Percentiles rank a stretch among this genome's conserved stretches.
Conservation (phyloP, 1,140 invertebrate species). For the Cotesia glomerata region DNA sequence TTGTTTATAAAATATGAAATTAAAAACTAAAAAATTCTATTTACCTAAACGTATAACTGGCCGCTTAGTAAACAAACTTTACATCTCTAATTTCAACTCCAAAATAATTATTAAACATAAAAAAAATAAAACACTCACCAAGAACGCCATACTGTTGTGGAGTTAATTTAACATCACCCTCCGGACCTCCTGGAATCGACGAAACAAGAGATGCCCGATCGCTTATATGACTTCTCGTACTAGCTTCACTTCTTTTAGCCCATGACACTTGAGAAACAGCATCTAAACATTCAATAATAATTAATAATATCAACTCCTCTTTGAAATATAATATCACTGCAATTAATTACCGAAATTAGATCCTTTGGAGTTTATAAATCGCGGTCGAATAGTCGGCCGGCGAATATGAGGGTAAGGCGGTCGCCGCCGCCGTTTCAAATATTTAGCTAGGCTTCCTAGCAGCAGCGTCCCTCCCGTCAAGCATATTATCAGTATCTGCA, state of each 20-base stretch:
- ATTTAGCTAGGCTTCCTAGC: slow-evolving; percentile 57
- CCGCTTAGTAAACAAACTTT: too few species aligned
- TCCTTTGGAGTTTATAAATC: slow-evolving; percentile 50
- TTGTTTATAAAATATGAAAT: neutral
- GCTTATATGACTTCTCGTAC: slow-evolving; percentile 58
- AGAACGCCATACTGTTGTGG: slow-evolving; percentile 62
- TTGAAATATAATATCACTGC: neutral
- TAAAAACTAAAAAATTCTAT: too few species aligned
- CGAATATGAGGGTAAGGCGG: slow-evolving; percentile 49
- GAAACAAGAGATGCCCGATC: slow-evolving; percentile 58
- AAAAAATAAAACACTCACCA: slow-evolving; percentile 47
- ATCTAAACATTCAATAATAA: slow-evolving; percentile 41
- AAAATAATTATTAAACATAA: neutral
- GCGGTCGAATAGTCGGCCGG: slow-evolving; percentile 48
- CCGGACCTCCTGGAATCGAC: slow-evolving; percentile 54
- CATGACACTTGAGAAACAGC: slow-evolving; percentile 58
- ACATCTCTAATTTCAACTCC: too few species aligned
- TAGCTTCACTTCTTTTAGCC: slow-evolving; percentile 60
- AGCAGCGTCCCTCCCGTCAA: slow-evolving; percentile 55
- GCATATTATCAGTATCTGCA: slow-evolving; percentile 58
- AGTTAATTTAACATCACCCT: slow-evolving; percentile 56
- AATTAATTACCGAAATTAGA: slow-evolving; percentile 57
- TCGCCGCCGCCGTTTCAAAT: slow-evolving; percentile 58
- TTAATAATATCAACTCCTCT: neutral
- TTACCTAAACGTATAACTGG: too few species aligned